Evolutionary conservation across 2,113 vertebrate genomes (phyloP).

Genomic region (Rhagologus leucostigma): DNA sequence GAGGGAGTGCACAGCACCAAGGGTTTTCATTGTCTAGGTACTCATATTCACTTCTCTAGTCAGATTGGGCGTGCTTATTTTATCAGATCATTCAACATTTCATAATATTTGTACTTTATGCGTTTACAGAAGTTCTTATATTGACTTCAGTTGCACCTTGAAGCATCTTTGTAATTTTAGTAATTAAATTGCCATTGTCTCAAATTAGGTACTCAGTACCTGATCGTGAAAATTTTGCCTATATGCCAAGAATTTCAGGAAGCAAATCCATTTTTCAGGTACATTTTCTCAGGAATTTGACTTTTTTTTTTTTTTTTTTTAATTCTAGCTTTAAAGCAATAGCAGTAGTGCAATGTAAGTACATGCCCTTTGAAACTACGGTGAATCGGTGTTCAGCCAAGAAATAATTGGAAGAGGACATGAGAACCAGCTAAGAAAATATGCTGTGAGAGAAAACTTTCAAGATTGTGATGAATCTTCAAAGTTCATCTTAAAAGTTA

Average conservation of each 20-base stretch:
- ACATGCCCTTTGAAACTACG: fast-evolving
- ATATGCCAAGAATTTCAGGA: not conserved
- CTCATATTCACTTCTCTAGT: not conserved
- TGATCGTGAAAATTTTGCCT: not conserved
- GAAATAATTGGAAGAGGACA: not conserved
- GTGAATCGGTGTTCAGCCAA: not conserved
- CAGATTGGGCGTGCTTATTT: not conserved
- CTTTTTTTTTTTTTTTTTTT: not conserved
- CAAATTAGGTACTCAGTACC: not conserved
- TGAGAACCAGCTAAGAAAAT: not conserved
- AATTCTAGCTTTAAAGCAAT: not conserved
- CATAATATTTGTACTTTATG: not conserved
- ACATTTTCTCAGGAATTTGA: not conserved
- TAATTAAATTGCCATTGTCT: not conserved
- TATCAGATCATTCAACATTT: not conserved
- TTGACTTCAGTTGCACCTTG: not conserved
- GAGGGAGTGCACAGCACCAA: not conserved
- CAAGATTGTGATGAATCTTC: not conserved
- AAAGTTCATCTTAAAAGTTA: not conserved
- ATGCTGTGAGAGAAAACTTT: not conserved
- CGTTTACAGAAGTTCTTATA: not conserved
- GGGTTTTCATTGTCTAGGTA: not conserved
- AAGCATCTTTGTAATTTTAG: not conserved
- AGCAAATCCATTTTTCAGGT: not conserved
- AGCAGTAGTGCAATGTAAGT: not conserved